phyloP scores from a whole-genome alignment of 2,797 vertebrate genomes.

The Harpagifer antarcticus region DNA sequence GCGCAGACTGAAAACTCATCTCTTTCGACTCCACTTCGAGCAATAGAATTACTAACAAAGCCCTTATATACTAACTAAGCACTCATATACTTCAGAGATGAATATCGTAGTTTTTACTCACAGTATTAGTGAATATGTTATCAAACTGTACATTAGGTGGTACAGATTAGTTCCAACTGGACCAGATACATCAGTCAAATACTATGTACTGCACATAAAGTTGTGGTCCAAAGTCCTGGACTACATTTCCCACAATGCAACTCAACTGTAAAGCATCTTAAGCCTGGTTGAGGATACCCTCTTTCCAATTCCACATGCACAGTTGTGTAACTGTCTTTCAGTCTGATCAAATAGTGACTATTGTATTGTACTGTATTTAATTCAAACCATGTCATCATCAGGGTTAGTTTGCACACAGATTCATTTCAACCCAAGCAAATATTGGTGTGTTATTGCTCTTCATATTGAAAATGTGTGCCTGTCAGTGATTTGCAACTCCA shows the following conservation, averaged over 20 bases:
- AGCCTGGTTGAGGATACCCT: background rate
- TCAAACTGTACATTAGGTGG: background rate
- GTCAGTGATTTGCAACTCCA: no score
- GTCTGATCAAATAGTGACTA: background rate
- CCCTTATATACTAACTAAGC: no score
- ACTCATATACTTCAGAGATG: no score
- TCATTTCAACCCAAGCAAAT: background rate
- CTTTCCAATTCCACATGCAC: conserved; percentile 3
- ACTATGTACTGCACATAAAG: background rate
- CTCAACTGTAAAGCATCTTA: background rate
- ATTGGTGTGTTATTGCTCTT: background rate
- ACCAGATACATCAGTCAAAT: background rate
- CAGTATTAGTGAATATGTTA: no score
- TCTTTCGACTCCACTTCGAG: no score
- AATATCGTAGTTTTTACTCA: no score
- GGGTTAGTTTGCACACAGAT: background rate
- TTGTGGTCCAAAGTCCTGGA: background rate
- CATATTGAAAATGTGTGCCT: no score
- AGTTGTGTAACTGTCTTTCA: no score
- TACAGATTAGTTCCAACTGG: background rate
- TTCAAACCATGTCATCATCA: background rate
- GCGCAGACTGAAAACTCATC: no score
- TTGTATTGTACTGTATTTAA: no score
- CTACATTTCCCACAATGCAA: conserved; percentile 10
- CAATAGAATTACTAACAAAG: no score